Evolutionary conservation across 2,888 invertebrate species (phyloP), one percentile per base, ranked within the genome.

Genomic region (Mesopsocus fuscifrons): DNA sequence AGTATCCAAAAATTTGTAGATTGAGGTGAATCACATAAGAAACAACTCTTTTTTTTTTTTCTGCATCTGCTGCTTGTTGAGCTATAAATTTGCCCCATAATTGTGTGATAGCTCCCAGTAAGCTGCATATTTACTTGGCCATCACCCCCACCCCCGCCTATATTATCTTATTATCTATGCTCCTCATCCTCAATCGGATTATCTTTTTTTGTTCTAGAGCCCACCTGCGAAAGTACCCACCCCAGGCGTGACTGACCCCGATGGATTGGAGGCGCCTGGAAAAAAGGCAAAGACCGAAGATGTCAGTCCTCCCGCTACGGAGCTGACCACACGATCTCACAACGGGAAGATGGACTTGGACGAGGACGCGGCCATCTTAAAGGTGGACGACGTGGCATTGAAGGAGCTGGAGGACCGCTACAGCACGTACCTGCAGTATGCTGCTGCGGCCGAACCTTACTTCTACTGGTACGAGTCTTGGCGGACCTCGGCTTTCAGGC

Each of bases 401-500:
- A 33, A 33, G 17, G 17, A 15, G 33, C 15, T 33, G 33, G 33
- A 33, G 16, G 33, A 33, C 17, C 33, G 3, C 17, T 33, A 33
- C 17, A 33, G 16, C 3, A 16, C 15, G 15, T 17, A 16, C 9
- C 33, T 16, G 17, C 15, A 23, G 8, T 30, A 20, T 22, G 41
- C 41, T 17, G 22, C 30, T 5, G 33, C 4, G 33, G 33, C 33
- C 4, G 31, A 13, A 32, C 23, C 41, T 11, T 41, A 41, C 17
- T 26, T 15, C 18, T 22, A 23, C 11, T 41, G 41, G 41, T 41
- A 41, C 30, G 41, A 41, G 26, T 33, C 31, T 5, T 26, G 41
- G 8, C 26, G 31, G 3, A 23, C 33, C 31, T 71, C 74, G 11
- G 71, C 77, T 13, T 77, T 77, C 63, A 66, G 75, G 50, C 75